Percentiles rank a stretch among this genome's conserved stretches.
Conservation (phyloP, 2,113 vertebrate species). For the Sinosuthora webbiana region DNA sequence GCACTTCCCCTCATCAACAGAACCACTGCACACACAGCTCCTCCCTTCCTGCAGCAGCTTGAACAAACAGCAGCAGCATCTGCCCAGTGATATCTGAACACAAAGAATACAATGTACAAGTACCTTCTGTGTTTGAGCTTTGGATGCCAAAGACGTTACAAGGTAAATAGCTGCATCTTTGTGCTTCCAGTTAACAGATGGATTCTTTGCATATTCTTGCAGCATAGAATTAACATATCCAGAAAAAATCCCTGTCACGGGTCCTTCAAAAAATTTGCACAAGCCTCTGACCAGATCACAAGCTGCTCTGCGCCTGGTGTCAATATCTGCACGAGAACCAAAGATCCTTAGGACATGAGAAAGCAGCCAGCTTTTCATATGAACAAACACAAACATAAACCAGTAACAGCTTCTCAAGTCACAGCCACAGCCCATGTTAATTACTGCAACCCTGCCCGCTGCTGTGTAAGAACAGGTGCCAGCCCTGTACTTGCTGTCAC, state of each 20-base stretch:
- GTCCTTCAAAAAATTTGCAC: slow-evolving; percentile 96
- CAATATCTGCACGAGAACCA: slow-evolving; percentile 83
- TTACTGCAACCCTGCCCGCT: neutral
- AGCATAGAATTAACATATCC: slow-evolving; percentile 98
- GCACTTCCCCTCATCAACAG: neutral
- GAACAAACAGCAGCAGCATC: accelerated
- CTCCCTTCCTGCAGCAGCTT: neutral
- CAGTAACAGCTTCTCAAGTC: neutral
- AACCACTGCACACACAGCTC: neutral
- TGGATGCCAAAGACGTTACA: slow-evolving; percentile 96
- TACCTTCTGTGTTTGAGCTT: slow-evolving; percentile 99
- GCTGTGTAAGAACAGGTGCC: neutral
- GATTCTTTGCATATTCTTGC: slow-evolving; percentile 92
- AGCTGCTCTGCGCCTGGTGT: slow-evolving; percentile 94
- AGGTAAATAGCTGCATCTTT: slow-evolving; percentile 98
- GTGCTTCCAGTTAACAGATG: slow-evolving; percentile 94
- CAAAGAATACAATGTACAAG: neutral
- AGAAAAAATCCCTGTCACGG: slow-evolving; percentile 96
- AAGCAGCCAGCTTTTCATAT: neutral
- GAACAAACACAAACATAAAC: neutral
- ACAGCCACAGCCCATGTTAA: neutral
- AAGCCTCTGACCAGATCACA: slow-evolving; percentile 96
- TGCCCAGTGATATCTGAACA: neutral
- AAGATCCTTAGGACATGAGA: neutral
- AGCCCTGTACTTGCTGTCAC: neutral